Percentiles rank a stretch among this genome's conserved stretches.
Evolutionary conservation across 2,888 invertebrate genomes (phyloP).

Genomic region (Leucoma salicis): DNA sequence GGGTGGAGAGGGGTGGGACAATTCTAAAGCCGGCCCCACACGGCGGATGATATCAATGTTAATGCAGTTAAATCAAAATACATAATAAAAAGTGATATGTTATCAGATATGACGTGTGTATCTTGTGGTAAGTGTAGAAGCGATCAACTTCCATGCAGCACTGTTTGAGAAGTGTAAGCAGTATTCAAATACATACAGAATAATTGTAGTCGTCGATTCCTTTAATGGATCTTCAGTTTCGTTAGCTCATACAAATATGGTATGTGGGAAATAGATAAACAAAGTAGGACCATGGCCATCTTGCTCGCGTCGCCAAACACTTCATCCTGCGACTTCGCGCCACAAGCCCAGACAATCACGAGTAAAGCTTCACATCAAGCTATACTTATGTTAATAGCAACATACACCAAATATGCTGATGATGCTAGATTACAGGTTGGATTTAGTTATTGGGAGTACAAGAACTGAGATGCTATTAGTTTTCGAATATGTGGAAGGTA

Average conservation of each 20-base stretch:
- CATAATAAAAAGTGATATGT: not conserved
- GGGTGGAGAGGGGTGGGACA: no score
- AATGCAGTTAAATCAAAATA: no score
- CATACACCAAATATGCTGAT: slow-evolving; percentile 50
- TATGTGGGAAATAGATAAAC: slow-evolving; percentile 58
- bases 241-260: slow-evolving; percentile 53
- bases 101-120: not conserved
- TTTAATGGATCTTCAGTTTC: slow-evolving; percentile 61
- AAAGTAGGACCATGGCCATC: slow-evolving; percentile 73
- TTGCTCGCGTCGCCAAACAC: slow-evolving; percentile 73
- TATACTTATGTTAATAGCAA: slow-evolving; percentile 47
- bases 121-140: slow-evolving; percentile 16
- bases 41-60: no score
- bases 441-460: not conserved
- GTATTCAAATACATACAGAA: slow-evolving; percentile 31
- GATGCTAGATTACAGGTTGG: not conserved
- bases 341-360: slow-evolving; percentile 47
- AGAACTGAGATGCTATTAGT: not conserved
- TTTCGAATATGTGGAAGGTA: no score
- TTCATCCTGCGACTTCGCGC: slow-evolving; percentile 52
- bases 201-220: slow-evolving; percentile 23
- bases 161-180: slow-evolving; percentile 28
- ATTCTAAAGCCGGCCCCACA: no score
- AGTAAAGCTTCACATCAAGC: slow-evolving; percentile 56
- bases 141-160: slow-evolving; percentile 39